Conservation (phyloP, 2,888 invertebrate species). For the Tiliacea citrago region DNA sequence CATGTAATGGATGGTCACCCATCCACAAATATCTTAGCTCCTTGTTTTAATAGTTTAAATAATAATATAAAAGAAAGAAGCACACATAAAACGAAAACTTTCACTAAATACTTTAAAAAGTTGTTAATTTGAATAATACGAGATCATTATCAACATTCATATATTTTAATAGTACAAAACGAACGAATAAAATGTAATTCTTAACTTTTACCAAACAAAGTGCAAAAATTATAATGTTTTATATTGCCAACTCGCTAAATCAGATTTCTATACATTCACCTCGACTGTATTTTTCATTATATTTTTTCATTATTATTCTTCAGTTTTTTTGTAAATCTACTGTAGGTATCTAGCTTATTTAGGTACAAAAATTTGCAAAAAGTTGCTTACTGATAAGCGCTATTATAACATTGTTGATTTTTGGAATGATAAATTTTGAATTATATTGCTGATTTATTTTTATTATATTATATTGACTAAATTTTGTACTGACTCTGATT, state of each 20-base stretch:
- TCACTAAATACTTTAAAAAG: conserved; percentile 36
- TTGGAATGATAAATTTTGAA: no score
- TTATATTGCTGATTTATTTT: no score
- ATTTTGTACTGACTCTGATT: no score
- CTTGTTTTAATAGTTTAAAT: conserved; percentile 17
- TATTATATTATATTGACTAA: no score
- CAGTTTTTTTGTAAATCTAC: not conserved
- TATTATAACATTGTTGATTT: no score
- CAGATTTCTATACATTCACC: conserved; percentile 6
- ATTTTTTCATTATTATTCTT: no score
- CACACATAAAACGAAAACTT: conserved; percentile 31
- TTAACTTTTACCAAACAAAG: conserved; percentile 27
- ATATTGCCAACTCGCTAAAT: not conserved
- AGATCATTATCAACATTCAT: conserved; percentile 25
- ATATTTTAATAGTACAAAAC: conserved; percentile 39
- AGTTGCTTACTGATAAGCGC: no score
- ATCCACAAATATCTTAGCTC: not conserved
- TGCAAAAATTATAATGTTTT: conserved; percentile 7
- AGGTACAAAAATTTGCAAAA: no score
- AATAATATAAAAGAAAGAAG: conserved; percentile 49
- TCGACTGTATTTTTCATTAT: not conserved
- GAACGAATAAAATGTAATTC: conserved; percentile 20
- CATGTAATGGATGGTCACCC: not conserved
- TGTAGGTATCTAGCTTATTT: not conserved
- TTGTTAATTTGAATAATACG: conserved; percentile 44